Conservation (phyloP, 2,888 invertebrate species). For the Orchesella flavescens region DNA sequence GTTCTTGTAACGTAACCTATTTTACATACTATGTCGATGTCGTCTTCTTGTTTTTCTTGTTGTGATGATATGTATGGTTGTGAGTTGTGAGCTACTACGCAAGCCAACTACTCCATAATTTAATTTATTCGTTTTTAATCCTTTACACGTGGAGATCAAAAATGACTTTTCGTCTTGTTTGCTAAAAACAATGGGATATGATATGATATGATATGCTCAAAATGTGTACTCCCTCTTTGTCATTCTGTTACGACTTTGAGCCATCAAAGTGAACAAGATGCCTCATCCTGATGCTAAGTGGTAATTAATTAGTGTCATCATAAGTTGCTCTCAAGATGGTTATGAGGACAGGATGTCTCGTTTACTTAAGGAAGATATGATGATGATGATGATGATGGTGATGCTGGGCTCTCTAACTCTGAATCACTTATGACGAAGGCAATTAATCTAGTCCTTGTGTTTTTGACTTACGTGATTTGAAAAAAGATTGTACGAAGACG, state of each 20-base stretch:
- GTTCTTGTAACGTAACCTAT: too few relatives aligned
- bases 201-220: background rate
- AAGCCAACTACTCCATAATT: too few relatives aligned
- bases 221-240: too few relatives aligned
- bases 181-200: background rate
- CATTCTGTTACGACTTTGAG: slow-evolving; percentile 14
- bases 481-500: too few relatives aligned
- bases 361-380: background rate
- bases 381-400: slow-evolving; percentile 2
- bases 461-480: too few relatives aligned
- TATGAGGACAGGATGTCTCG: background rate
- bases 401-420: background rate
- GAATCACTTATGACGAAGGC: slow-evolving; percentile 16
- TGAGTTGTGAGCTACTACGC: too few relatives aligned
- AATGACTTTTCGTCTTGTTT: background rate
- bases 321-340: background rate
- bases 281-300: slow-evolving; percentile 15
- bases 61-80: too few relatives aligned
- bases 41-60: too few relatives aligned
- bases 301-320: slow-evolving; percentile 27
- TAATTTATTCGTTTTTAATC: too few relatives aligned
- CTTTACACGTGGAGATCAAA: slow-evolving; percentile 17
- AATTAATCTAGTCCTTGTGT: slow-evolving; percentile 10
- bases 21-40: too few relatives aligned
- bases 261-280: slow-evolving; percentile 16